Percentiles rank a stretch among this genome's conserved stretches.
Conservation (phyloP, 2,797 vertebrate species). For the Labroides dimidiatus region DNA sequence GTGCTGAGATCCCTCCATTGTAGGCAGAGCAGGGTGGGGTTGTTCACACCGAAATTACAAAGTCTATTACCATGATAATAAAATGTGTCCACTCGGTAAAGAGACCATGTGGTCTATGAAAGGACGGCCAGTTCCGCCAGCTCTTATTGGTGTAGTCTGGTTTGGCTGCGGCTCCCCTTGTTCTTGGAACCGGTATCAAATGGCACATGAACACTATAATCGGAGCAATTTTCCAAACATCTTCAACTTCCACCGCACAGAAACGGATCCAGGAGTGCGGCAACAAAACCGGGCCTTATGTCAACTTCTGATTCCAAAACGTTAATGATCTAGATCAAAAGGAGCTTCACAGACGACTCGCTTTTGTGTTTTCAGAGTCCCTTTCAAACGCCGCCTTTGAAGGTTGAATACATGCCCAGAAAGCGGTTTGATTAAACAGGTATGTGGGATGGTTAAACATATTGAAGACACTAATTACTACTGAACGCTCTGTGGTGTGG, state of each 20-base stretch:
- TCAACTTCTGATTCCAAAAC: slow-evolving; percentile 82
- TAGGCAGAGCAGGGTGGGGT: slow-evolving; percentile 62
- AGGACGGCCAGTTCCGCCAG: slow-evolving; percentile 90
- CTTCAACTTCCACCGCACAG: slow-evolving; percentile 86
- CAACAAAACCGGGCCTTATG: slow-evolving; percentile 80
- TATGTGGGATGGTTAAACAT: slow-evolving; percentile 77
- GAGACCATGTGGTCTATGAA: slow-evolving; percentile 91
- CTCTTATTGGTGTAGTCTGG: slow-evolving; percentile 88
- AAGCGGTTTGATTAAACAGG: slow-evolving; percentile 79
- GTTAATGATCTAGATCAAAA: slow-evolving; percentile 86
- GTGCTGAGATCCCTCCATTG: slow-evolving; percentile 57
- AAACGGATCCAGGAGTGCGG: slow-evolving; percentile 80
- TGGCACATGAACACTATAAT: slow-evolving; percentile 90
- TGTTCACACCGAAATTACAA: slow-evolving; percentile 78
- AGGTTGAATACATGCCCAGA: slow-evolving; percentile 74
- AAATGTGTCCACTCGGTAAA: slow-evolving; percentile 85
- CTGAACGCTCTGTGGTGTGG: slow-evolving; percentile 64
- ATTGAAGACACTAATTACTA: slow-evolving; percentile 78
- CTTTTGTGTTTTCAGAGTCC: slow-evolving; percentile 68
- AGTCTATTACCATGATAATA: slow-evolving; percentile 92
- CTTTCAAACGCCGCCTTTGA: slow-evolving; percentile 72
- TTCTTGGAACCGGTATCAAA: slow-evolving; percentile 89
- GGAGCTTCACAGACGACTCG: slow-evolving; percentile 74
- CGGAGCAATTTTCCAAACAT: slow-evolving; percentile 86
- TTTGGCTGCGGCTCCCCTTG: slow-evolving; percentile 89